These are phyloP conservation scores for Burhinus bistriatus DNA, from an alignment of 2,113 vertebrate genomes.

Conservation along the genomic window DNA sequence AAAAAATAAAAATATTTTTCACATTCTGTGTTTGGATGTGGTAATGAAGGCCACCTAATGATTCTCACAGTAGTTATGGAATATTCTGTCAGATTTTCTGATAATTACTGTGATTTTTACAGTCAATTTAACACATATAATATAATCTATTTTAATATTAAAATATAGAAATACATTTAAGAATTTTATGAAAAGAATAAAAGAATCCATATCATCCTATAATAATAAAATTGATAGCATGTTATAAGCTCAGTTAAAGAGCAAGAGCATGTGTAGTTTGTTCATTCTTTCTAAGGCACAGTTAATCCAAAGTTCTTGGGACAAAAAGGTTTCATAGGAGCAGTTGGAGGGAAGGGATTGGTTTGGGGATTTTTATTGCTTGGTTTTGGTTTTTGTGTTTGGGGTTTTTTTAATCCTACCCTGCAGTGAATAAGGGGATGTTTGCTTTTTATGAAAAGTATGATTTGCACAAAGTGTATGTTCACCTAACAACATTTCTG, in stretches of 20 bases:
- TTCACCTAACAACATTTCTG: not conserved
- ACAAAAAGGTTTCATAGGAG: not conserved
- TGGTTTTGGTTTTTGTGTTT: not conserved
- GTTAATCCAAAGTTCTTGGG: not conserved
- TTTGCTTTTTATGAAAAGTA: not conserved
- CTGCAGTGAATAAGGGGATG: not conserved
- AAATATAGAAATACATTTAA: not conserved
- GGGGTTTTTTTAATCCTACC: not conserved
- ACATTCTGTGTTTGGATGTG: not conserved
- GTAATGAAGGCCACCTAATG: not conserved
- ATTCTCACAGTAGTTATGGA: not conserved
- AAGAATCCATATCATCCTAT: not conserved
- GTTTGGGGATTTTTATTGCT: not conserved
- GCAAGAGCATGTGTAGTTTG: not conserved
- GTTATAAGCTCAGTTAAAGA: not conserved
- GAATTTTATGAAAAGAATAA: not conserved
- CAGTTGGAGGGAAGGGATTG: not conserved
- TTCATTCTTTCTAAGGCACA: not conserved
- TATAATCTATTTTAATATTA: not conserved
- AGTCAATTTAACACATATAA: not conserved
- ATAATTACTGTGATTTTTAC: not conserved
- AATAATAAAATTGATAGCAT: not conserved
- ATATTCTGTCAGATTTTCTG: not conserved
- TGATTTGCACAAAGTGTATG: not conserved
- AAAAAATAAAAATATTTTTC: not conserved